Conservation (phyloP, 2,888 invertebrate genomes). For the Nephrotoma appendiculata region DNA sequence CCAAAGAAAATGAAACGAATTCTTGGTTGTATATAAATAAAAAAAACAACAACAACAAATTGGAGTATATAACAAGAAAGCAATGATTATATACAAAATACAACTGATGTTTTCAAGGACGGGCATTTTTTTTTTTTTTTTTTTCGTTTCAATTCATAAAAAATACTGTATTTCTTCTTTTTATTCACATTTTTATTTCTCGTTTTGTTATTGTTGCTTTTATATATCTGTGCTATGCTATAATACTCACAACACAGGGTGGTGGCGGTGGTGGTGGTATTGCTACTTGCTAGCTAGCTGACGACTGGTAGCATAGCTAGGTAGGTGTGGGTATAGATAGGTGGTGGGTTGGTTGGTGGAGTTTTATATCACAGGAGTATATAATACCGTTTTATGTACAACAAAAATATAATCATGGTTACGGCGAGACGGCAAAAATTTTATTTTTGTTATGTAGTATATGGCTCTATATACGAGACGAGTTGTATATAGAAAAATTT, state of each 20-base stretch:
- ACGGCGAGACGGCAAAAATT: neutral
- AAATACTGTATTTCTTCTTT: neutral
- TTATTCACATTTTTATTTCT: neutral
- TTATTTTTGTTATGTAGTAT: neutral
- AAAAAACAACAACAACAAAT: neutral
- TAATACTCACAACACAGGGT: neutral
- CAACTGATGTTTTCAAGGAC: slow-evolving; percentile 5
- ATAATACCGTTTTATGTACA: neutral
- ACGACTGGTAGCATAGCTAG: neutral
- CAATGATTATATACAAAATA: slow-evolving; percentile 3
- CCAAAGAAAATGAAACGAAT: neutral
- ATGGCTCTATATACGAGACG: neutral
- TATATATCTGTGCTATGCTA: neutral
- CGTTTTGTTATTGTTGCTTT: neutral
- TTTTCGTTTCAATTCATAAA: slow-evolving; percentile 3
- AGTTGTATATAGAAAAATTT: neutral
- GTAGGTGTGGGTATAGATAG: neutral
- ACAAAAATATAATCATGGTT: neutral
- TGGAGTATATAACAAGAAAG: slow-evolving; percentile 1
- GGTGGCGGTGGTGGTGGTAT: neutral
- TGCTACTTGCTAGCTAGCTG: neutral
- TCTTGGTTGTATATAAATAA: neutral
- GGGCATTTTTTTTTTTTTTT: neutral
- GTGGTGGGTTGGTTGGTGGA: neutral
- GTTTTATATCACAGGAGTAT: neutral